Evolutionary conservation across 2,797 vertebrate genomes (phyloP).

Genomic region (Epinephelus coioides): DNA sequence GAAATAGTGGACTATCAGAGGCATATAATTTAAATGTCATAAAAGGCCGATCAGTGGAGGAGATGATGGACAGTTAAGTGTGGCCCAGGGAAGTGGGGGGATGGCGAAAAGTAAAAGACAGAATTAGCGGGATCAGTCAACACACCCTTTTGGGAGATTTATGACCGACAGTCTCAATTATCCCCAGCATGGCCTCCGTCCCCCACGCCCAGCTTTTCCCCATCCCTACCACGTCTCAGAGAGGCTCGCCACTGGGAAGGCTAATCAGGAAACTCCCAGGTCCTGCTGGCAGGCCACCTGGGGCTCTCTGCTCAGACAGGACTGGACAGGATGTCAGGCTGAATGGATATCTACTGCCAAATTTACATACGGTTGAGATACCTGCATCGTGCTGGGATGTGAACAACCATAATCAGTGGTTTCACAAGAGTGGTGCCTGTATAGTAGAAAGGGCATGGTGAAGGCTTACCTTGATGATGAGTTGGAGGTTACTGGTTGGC

Average conservation of each 20-base stretch:
- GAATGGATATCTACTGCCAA: slow-evolving; percentile 53
- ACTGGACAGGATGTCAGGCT: slow-evolving; percentile 77
- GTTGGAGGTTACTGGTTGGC: slow-evolving; percentile 6
- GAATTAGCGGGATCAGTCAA: slow-evolving; percentile 64
- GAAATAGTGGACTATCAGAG: slow-evolving; percentile 45
- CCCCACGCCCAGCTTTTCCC: slow-evolving; percentile 15
- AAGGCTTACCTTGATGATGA: slow-evolving; percentile 20
- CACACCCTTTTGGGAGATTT: slow-evolving; percentile 64
- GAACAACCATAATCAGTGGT: slow-evolving; percentile 41
- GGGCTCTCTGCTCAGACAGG: slow-evolving; percentile 55
- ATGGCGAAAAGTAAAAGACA: slow-evolving; percentile 47
- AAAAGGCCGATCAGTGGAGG: slow-evolving; percentile 61
- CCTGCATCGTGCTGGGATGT: slow-evolving; percentile 39
- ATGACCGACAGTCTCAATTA: slow-evolving; percentile 75
- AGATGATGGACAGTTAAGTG: slow-evolving; percentile 69
- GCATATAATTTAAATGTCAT: slow-evolving; percentile 68
- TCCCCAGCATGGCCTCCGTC: slow-evolving; percentile 61
- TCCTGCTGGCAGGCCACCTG: slow-evolving; percentile 51
- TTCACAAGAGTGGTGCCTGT: slow-evolving; percentile 29
- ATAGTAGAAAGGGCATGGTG: not conserved
- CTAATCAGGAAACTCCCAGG: slow-evolving; percentile 78
- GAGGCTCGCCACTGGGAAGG: slow-evolving; percentile 47
- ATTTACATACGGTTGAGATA: slow-evolving; percentile 58
- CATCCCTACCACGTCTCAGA: slow-evolving; percentile 31
- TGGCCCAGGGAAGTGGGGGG: slow-evolving; percentile 40